A percentile compares a stretch with the other conserved stretches of the same genome.
phyloP scores from a whole-genome alignment of 2,888 invertebrate genomes.

The Tuta absoluta region DNA sequence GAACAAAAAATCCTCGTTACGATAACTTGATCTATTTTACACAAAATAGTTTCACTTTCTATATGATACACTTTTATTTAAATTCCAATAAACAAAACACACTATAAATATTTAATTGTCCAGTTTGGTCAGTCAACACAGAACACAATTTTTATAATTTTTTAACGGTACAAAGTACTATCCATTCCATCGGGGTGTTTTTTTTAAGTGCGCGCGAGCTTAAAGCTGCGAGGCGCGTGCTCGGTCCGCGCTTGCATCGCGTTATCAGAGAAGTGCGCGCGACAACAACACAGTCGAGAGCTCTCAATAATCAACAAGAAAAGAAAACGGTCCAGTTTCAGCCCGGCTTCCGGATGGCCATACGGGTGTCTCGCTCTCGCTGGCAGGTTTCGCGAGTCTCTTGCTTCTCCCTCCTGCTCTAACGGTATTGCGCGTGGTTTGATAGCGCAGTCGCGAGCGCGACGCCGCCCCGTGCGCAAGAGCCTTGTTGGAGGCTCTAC shows the following conservation, averaged over 20 bases:
- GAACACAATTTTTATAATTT: constrained; percentile 40
- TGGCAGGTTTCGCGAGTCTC: constrained; percentile 37
- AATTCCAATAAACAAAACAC: constrained; percentile 10
- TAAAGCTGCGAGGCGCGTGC: constrained; percentile 74
- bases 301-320: constrained; percentile 81
- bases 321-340: constrained; percentile 82
- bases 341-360: constrained; percentile 80
- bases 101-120: constrained; percentile 14
- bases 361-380: constrained; percentile 63
- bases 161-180: constrained; percentile 46
- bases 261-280: constrained; percentile 79
- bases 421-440: constrained; percentile 69
- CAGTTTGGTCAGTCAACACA: constrained; percentile 12
- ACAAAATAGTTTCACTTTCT: constrained; percentile 63
- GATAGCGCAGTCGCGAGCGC: constrained; percentile 75
- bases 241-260: constrained; percentile 76
- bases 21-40: constrained; percentile 44
- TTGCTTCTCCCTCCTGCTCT: constrained; percentile 68
- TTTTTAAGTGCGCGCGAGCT: constrained; percentile 64
- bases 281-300: constrained; percentile 81
- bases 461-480: constrained; percentile 62
- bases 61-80: constrained; percentile 21
- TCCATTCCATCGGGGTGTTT: constrained; percentile 69
- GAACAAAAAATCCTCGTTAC: constrained; percentile 40
- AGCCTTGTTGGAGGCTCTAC: constrained; percentile 31